Base-by-base conservation (phyloP, 2,797 vertebrate genomes). In the Falco cherrug region DNA sequence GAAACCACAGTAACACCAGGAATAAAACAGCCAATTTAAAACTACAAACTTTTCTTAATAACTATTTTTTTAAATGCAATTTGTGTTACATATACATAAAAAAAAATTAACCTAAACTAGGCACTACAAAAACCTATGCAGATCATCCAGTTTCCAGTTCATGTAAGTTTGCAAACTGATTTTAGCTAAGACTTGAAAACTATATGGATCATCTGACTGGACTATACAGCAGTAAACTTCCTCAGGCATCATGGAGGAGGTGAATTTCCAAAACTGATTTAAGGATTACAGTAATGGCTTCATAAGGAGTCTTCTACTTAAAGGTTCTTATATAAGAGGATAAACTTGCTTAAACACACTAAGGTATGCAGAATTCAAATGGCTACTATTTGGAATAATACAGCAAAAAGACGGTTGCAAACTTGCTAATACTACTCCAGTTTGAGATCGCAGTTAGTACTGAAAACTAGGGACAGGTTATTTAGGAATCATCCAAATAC, bases 161-260 rank as follows among this genome's bases (percentile, higher is more conserved):
- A 86, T 11, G 0, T 4, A 57, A 64, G 9, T 43, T 84, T 19
- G 39, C 11, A 68, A 37, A n/a, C 87, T 18, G 43, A 11, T 47
- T 83, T 57, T 80, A 84, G 29, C 21, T 13, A 33, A 37, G 20
- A 56, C 13, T 68, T 1, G 0, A 73, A 53, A 82, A 45, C 11
- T 59, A 9, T 8, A 86, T 4, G 2, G 37, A 53, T 33, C 56
- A 74, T 15, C 35, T 85, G 13, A 64, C 13, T 10, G 50, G 14
- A 53, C 14, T 31, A 33, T 16, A 6, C 22, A 85, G 60, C 26
- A 81, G 18, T 8, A 53, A 85, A 53, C 5, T 29, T 24, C 26
- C 39, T 25, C 9, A 9, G 7, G 19, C 37, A 71, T 28, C n/a
- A 60, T 0, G 1, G 8, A 68, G 19, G 10, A 71, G 4, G 3